phyloP scores from a whole-genome alignment of 2,113 vertebrate genomes.

The Cromileptes altivelis region DNA sequence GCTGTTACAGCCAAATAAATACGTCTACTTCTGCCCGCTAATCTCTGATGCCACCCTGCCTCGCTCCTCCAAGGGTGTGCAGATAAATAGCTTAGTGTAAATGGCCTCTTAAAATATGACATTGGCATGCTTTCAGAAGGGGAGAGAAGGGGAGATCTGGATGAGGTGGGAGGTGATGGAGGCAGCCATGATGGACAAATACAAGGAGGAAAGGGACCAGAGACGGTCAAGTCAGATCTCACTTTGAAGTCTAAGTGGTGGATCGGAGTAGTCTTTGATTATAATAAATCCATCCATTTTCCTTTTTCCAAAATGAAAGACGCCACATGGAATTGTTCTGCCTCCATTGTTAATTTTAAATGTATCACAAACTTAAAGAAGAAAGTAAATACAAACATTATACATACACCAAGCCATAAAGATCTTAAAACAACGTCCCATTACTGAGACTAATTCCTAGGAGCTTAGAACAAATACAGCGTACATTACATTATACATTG shows the following conservation, averaged over 20 bases:
- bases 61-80: conserved; percentile 46
- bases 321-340: background rate
- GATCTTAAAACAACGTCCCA: background rate
- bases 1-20: conserved; percentile 71
- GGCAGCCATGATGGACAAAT: conserved; percentile 10
- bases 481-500: no score
- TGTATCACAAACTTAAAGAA: background rate
- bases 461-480: background rate
- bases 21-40: conserved; percentile 49
- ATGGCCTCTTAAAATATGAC: conserved; percentile 77
- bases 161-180: background rate
- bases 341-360: background rate
- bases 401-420: background rate
- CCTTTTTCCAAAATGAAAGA: background rate
- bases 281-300: background rate
- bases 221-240: background rate
- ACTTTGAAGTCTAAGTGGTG: background rate
- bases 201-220: background rate
- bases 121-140: conserved; percentile 49
- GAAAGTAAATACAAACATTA: conserved; percentile 1
- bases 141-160: conserved; percentile 2
- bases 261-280: no score
- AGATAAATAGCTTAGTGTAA: conserved; percentile 69
- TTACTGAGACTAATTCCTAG: background rate
- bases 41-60: conserved; percentile 61